Evolutionary conservation across 2,113 vertebrate genomes (phyloP).

Genomic region (Planiliza haematocheilus): DNA sequence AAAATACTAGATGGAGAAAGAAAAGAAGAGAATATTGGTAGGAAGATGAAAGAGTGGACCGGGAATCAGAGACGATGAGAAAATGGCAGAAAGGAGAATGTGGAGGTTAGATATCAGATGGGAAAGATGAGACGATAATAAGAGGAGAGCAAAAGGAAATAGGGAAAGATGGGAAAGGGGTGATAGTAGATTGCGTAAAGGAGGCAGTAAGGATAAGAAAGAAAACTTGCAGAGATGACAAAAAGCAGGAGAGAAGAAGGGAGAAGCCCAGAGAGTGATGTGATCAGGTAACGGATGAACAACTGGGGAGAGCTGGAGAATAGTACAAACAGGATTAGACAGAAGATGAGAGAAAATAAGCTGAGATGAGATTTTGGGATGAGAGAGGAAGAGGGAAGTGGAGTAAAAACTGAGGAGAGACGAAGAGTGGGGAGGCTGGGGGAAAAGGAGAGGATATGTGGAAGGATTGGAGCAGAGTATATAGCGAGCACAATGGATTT

Average conservation of each 20-base stretch:
- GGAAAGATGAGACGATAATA: background rate
- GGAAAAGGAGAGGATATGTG: constrained; percentile 22
- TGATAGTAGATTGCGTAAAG: too few species aligned
- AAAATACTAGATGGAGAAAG: background rate
- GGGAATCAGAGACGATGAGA: background rate
- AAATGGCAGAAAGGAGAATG: background rate
- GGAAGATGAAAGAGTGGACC: background rate
- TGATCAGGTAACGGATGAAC: constrained; percentile 11
- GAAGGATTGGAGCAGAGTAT: constrained; percentile 25
- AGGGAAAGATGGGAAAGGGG: background rate
- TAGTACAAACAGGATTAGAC: constrained; percentile 28
- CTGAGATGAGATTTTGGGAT: constrained; percentile 10
- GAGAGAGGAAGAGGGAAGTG: background rate
- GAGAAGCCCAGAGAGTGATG: background rate
- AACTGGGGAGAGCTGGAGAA: constrained; percentile 6
- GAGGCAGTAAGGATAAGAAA: background rate
- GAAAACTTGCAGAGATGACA: background rate
- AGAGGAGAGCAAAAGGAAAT: background rate
- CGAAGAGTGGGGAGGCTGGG: constrained; percentile 4
- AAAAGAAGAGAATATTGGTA: background rate
- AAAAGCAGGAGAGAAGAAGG: background rate
- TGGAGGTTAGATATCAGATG: too few species aligned
- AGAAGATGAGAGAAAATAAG: constrained; percentile 26
- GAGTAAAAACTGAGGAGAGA: constrained; percentile 1
- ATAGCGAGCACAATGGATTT: constrained; percentile 65